Base-by-base conservation (phyloP, 2,797 vertebrate genomes). In the Muscicapa striata region DNA sequence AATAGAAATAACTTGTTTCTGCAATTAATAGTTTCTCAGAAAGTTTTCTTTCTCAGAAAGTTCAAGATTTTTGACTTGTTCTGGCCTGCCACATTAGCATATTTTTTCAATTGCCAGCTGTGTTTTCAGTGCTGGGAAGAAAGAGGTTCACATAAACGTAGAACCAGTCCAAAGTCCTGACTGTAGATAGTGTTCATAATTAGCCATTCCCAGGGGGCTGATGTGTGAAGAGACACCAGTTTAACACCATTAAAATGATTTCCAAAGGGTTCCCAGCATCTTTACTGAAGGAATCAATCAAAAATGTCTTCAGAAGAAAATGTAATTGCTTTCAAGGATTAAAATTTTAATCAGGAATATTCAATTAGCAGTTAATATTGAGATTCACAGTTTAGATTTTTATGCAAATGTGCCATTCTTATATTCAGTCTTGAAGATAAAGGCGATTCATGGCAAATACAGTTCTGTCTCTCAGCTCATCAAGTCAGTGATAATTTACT, bases 291-390 rank as follows among this genome's bases (percentile, higher is more conserved):
- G 49, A 92, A 94, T 93, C 79, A 94, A 75, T 89, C 24, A 94
- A 92, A 94, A 96, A 74, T 84, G 62, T 79, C 90, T 97, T 97
- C 59, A 68, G 77, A 95, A 95, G 54, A 97, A 97, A 97, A 94
- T 89, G 67, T 95, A 96, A 97, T 97, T 96, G 58, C 87, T 97
- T 96, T 96, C 41, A 81, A 96, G 78, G 93, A 96, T 96, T 97
- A 97, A 97, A 96, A 91, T 96, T 97, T 96, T 96, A 97, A 96
- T 97, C 79, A 94, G 90, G 57, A 94, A 41, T 84, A 95, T 96
- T 96, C 84, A 97, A 97, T 97, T 97, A 97, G 79, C 74, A 93
- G 87, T 95, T 95, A 95, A 91, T 92, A 70, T 77, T 89, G 68
- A 97, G 84, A 97, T 96, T 82, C 75, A 91, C 38, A 85, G 66